Conservation (phyloP, 2,888 invertebrate genomes). For the Hermodice carunculata region DNA sequence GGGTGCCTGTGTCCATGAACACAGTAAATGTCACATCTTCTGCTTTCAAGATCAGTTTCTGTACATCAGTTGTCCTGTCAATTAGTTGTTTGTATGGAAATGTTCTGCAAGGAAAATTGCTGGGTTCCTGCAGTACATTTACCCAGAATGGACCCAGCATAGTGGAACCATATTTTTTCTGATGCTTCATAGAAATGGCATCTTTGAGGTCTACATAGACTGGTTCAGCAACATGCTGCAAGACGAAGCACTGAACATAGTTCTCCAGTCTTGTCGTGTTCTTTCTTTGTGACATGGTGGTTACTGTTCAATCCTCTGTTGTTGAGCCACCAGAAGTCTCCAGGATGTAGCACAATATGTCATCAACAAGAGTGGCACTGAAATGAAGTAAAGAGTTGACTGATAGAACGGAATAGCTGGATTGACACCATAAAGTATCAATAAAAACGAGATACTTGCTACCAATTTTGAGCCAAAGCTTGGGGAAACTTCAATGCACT, state of each 20-base stretch:
- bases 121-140: constrained; percentile 56
- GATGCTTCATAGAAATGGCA: constrained; percentile 47
- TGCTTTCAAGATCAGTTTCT: constrained; percentile 51
- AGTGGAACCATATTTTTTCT: constrained; percentile 52
- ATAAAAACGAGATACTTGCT: too few species aligned
- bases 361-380: too few species aligned
- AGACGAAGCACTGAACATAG: constrained; percentile 53
- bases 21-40: constrained; percentile 55
- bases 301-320: too few species aligned
- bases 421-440: too few species aligned
- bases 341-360: too few species aligned
- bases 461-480: too few species aligned
- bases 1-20: constrained; percentile 51
- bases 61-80: constrained; percentile 15
- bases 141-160: constrained; percentile 60
- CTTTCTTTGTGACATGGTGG: too few species aligned
- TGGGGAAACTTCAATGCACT: too few species aligned
- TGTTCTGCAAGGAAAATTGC: constrained; percentile 57
- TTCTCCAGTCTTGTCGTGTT: constrained; percentile 52
- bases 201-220: constrained; percentile 52
- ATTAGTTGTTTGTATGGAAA: constrained; percentile 53
- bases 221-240: constrained; percentile 51
- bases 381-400: too few species aligned
- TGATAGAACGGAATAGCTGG: too few species aligned
- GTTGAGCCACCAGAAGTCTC: too few species aligned